These are phyloP conservation scores for Eustalomyia histrio DNA, from an alignment of 2,888 invertebrate species.

Conservation along the genomic window DNA sequence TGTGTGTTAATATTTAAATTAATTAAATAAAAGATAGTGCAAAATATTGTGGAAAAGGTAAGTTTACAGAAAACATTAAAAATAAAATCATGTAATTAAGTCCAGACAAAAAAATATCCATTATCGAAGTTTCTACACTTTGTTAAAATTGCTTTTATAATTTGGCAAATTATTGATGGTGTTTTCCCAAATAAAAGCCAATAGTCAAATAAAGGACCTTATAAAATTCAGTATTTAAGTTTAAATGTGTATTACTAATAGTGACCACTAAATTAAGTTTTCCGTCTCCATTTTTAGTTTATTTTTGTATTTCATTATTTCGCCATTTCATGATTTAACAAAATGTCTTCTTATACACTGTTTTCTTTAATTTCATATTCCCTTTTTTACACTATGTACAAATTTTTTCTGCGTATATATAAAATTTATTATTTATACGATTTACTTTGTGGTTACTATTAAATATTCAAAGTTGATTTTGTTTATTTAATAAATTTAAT, in stretches of 20 bases:
- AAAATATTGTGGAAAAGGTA: slow-evolving; percentile 46
- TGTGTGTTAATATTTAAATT: slow-evolving; percentile 9
- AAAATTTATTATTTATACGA: neutral
- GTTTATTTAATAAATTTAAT: neutral
- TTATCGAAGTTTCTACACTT: neutral
- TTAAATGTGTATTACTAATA: neutral
- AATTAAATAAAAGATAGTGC: neutral
- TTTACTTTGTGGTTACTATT: neutral
- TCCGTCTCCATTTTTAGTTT: neutral
- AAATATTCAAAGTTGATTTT: slow-evolving; percentile 5
- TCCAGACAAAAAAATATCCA: no score
- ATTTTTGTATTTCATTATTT: slow-evolving; percentile 31
- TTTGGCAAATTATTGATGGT: neutral
- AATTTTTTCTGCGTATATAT: slow-evolving; percentile 4
- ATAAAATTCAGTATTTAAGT: neutral
- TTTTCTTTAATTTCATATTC: no score
- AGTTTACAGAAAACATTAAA: slow-evolving; percentile 5
- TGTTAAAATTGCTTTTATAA: neutral
- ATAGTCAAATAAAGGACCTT: neutral
- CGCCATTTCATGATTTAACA: slow-evolving; percentile 50
- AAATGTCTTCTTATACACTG: slow-evolving; percentile 50
- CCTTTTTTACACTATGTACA: neutral
- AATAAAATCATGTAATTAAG: neutral
- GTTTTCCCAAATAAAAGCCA: neutral
- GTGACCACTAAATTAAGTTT: neutral